Base-by-base conservation (phyloP, 2,888 invertebrate genomes). In the Prosopocoilus inquinatus region DNA sequence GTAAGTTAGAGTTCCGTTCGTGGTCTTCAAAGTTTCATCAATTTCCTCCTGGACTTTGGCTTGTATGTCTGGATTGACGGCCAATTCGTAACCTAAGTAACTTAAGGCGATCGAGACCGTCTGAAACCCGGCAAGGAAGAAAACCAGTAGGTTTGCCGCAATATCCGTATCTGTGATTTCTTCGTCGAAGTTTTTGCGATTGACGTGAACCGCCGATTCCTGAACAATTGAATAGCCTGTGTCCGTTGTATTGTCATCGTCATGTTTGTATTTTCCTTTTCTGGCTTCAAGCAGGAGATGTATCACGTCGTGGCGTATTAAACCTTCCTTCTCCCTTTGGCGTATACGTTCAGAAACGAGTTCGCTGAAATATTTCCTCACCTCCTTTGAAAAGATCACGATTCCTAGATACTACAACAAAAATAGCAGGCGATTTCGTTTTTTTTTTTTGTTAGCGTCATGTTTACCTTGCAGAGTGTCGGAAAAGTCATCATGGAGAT, bases 1-100 rank as follows among this genome's bases (percentile, higher is more conserved):
- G 59, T 83, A 85, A 44, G 76, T 78, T 0, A 84, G 69, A 11
- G 75, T 76, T 2, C 76, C 78, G 0, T 59, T 48, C 15, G 45
- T 53, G 44, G 62, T 41, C 12, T 58, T 38, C 1, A 53, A 54
- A n/a, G 61, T 63, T 7, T 65, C 59, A 16, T 69, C 65, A 35
- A 72, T 67, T 66, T 86, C 86, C 41, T 78, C 64, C 1, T 75
- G 75, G 1, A 86, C 70, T 47, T 69, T 79, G 2, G 79, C 75
- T 67, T 86, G 86, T 0, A 83, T 70, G 0, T 86, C 83, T 12
- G 81, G 79, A 71, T 86, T 79, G 3, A 81, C 50, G 28, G 84
- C 82, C 15, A 87, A 65, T 68, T 85, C 85, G 44, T 84, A 78
- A 0, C 81, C 70, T 0, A 79, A 65, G 58, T 84, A 84, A 0